phyloP scores from a whole-genome alignment of 2,888 invertebrate species.

The Serripes groenlandicus region DNA sequence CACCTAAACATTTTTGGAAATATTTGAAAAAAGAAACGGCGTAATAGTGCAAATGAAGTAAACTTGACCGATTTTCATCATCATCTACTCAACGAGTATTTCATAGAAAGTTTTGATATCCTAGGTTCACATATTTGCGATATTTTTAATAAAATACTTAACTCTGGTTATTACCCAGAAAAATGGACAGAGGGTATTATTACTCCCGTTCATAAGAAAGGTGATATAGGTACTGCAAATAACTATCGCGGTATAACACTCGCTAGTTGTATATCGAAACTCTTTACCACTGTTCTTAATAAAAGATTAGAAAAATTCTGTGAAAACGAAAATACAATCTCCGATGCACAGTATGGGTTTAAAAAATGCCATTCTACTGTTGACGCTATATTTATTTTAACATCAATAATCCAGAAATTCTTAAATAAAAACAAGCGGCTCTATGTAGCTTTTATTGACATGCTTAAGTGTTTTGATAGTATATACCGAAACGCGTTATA shows the following conservation, averaged over 20 bases:
- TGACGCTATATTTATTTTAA: conserved; percentile 25
- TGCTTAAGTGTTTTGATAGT: conserved; percentile 30
- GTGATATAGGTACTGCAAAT: background rate
- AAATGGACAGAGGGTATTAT: conserved; percentile 37
- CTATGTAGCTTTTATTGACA: conserved; percentile 30
- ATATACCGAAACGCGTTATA: conserved; percentile 22
- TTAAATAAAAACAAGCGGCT: conserved; percentile 14
- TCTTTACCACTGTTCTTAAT: conserved; percentile 43
- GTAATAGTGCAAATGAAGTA: no score
- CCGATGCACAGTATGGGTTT: conserved; percentile 38
- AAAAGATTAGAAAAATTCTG: conserved; percentile 17
- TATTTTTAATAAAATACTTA: conserved; percentile 24
- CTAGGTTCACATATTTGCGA: conserved; percentile 15
- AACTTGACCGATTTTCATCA: no score
- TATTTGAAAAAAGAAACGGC: no score
- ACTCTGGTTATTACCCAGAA: conserved; percentile 33
- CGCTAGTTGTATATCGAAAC: conserved; percentile 29
- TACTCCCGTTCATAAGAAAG: conserved; percentile 31
- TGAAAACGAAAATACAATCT: conserved; percentile 19
- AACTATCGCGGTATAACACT: conserved; percentile 37
- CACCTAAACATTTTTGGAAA: no score
- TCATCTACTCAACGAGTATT: conserved; percentile 23
- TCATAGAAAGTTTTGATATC: conserved; percentile 23
- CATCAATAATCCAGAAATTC: background rate
- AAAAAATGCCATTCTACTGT: conserved; percentile 28